Base-by-base conservation (phyloP, 2,888 invertebrate genomes). In the Villa cingulata region DNA sequence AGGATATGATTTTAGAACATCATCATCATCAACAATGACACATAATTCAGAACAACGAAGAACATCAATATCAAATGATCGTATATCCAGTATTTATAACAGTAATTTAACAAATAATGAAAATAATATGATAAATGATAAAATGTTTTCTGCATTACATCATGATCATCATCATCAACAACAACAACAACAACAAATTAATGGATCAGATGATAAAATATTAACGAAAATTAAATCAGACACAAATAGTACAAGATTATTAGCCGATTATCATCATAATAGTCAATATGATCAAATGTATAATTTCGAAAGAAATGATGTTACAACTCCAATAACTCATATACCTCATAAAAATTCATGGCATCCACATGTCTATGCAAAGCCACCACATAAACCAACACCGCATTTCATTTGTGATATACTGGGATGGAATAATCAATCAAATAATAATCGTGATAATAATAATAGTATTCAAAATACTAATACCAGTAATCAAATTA, bases 281-380 rank as follows among this genome's bases (percentile, higher is more conserved):
- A 6, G 10, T 16, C 19, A 27, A 16, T n/a, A 12, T 18, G 15
- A 38, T 29, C 38, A 19, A 38, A 38, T 38, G 36, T 36, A n/a
- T 47, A 6, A 37, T 16, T 5, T 20, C 2, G 14, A 20, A n/a
- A 42, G 4, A 16, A 46, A 39, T 23, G 37, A 44, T 27, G 23
- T 46, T 15, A 45, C 39, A 10, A 45, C 42, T 5, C 37, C 43
- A 2, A 38, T 29, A 6, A 47, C 47, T 15, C 36, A 46, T 9
- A 17, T 46, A 43, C 10, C 41, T 32, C 16, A 43, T 23, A 51
- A 47, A 7, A 58, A 66, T 20, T 69, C 86, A 37, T 91, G 91
- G 90, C 91, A 90, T 71, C 85, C 88, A 34, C 91, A 91, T 66
- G 86, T 90, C 19, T 91, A 91, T 65, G 83, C 80, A 3, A 82